phyloP scores from a whole-genome alignment of 2,888 invertebrate species.

The Augochlorella aurata region DNA sequence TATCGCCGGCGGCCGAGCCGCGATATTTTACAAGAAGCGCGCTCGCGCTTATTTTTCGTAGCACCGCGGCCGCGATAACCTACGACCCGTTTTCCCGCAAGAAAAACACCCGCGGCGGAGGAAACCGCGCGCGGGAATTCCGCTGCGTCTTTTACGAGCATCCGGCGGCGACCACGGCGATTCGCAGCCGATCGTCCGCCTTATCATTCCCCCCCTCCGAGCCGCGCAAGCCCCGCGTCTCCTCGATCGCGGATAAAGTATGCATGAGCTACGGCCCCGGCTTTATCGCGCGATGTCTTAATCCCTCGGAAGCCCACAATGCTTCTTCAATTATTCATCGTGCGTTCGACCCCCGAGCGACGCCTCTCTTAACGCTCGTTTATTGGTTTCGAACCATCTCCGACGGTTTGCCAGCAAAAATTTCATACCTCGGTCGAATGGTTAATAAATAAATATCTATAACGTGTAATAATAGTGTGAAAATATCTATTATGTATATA shows the following conservation, averaged over 20 bases:
- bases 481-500: no score
- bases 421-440: neutral
- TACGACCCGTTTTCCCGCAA: slow-evolving; percentile 41
- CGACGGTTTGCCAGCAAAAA: neutral
- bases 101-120: slow-evolving; percentile 12
- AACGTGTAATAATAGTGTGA: no score
- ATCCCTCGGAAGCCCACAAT: slow-evolving; percentile 25
- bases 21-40: slow-evolving; percentile 57
- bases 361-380: slow-evolving; percentile 3
- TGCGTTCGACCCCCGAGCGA: neutral
- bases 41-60: slow-evolving; percentile 51
- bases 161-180: neutral
- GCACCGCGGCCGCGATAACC: slow-evolving; percentile 57
- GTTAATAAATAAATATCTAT: no score
- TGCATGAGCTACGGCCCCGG: slow-evolving; percentile 18
- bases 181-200: slow-evolving; percentile 33
- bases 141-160: slow-evolving; percentile 14
- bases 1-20: slow-evolving; percentile 52
- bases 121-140: slow-evolving; percentile 27
- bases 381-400: slow-evolving; percentile 5
- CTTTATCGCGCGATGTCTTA: slow-evolving; percentile 38
- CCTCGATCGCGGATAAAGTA: slow-evolving; percentile 42
- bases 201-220: slow-evolving; percentile 39
- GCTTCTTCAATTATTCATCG: slow-evolving; percentile 27
- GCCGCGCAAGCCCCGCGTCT: slow-evolving; percentile 11